phyloP scores from a whole-genome alignment of 2,113 vertebrate genomes.

The Ctenodactylus gundi region DNA sequence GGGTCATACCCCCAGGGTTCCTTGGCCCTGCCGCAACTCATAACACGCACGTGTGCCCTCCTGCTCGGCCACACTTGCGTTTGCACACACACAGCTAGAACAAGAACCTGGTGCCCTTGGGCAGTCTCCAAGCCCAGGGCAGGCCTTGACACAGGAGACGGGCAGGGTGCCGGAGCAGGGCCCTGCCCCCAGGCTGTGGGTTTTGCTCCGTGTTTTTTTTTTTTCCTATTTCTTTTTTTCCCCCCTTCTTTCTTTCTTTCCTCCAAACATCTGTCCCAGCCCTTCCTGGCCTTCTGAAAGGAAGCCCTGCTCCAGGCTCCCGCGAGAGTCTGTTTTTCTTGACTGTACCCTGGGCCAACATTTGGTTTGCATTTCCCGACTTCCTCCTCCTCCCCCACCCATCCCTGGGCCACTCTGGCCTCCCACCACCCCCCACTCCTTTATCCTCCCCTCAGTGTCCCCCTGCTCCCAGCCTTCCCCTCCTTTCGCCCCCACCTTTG shows the following conservation, averaged over 20 bases:
- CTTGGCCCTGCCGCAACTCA: neutral
- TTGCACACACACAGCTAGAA: neutral
- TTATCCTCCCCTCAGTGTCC: neutral
- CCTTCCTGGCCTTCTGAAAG: slow-evolving; percentile 76
- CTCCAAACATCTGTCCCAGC: slow-evolving; percentile 75
- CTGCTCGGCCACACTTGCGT: neutral
- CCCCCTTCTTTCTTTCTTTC: slow-evolving; percentile 85
- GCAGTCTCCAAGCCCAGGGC: neutral
- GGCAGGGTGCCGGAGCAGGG: neutral
- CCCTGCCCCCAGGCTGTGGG: slow-evolving; percentile 65
- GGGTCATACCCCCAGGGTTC: neutral
- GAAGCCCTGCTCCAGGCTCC: slow-evolving; percentile 71
- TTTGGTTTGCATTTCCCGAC: slow-evolving; percentile 83
- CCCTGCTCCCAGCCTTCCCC: neutral
- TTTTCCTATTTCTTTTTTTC: slow-evolving; percentile 79
- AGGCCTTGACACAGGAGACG: slow-evolving; percentile 22
- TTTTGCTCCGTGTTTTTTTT: slow-evolving; percentile 56
- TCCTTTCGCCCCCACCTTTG: neutral
- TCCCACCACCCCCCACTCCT: slow-evolving; percentile 41
- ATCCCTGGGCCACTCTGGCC: slow-evolving; percentile 5
- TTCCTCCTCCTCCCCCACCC: slow-evolving; percentile 61
- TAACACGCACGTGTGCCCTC: neutral
- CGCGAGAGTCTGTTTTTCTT: slow-evolving; percentile 75
- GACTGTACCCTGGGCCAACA: slow-evolving; percentile 76
- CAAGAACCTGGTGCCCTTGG: neutral